Evolutionary conservation across 2,888 invertebrate genomes (phyloP).

Genomic region (Perizoma affinitatum): DNA sequence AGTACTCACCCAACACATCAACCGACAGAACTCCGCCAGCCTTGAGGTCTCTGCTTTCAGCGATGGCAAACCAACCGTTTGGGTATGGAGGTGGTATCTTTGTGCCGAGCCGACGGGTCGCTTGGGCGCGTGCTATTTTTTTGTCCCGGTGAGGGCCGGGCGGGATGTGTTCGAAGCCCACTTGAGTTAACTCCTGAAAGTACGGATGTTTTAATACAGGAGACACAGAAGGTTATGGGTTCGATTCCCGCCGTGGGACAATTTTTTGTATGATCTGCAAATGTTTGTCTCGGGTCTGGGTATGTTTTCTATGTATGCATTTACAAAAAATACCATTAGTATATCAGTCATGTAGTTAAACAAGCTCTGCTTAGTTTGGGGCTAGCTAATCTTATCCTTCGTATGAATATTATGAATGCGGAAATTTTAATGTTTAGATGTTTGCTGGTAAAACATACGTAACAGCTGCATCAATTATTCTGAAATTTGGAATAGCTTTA

Average conservation of each 20-base stretch:
- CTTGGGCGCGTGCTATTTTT: conserved; percentile 74
- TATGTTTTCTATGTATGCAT: too few relatives aligned
- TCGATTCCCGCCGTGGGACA: conserved; percentile 2
- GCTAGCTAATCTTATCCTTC: too few relatives aligned
- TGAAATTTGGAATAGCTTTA: too few relatives aligned
- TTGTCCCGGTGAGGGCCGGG: conserved; percentile 54
- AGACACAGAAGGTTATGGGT: too few relatives aligned
- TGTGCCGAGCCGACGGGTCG: conserved; percentile 84
- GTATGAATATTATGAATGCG: too few relatives aligned
- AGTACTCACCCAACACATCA: conserved; percentile 85
- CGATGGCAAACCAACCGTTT: conserved; percentile 94
- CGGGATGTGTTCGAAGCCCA: conserved; percentile 72
- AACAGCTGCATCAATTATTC: too few relatives aligned
- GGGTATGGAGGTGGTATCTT: conserved; percentile 92
- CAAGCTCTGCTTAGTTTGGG: too few relatives aligned
- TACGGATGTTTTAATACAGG: background rate
- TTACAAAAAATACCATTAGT: too few relatives aligned
- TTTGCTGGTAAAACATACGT: too few relatives aligned
- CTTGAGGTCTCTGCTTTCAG: conserved; percentile 86
- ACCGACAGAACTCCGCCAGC: conserved; percentile 84
- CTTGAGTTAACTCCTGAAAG: conserved; percentile 74
- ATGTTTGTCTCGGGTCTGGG: background rate
- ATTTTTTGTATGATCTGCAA: background rate
- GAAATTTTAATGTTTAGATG: too few relatives aligned
- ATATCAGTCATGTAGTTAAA: too few relatives aligned